A percentile compares a stretch with the other conserved stretches of the same genome.
phyloP scores from a whole-genome alignment of 2,888 invertebrate species.

The Ochropleura plecta region DNA sequence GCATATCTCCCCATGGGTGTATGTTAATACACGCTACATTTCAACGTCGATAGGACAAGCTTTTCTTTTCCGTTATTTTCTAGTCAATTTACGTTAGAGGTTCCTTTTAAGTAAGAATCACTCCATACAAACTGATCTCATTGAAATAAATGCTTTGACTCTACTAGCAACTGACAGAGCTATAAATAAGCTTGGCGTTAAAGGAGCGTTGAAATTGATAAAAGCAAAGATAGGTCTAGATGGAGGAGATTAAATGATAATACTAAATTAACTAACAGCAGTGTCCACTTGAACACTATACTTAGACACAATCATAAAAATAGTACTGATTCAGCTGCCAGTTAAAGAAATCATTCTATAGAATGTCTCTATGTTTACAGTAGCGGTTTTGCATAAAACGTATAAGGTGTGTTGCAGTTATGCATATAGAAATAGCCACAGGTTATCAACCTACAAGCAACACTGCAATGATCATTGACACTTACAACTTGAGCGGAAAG shows the following conservation, averaged over 20 bases:
- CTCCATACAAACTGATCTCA: neutral
- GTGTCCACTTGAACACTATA: too few species aligned
- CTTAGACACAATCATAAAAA: neutral
- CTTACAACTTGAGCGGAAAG: constrained; percentile 36
- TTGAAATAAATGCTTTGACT: neutral
- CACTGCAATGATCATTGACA: constrained; percentile 41
- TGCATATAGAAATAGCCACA: constrained; percentile 26
- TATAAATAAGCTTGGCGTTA: neutral
- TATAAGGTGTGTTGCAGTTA: constrained; percentile 4
- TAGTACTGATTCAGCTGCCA: neutral
- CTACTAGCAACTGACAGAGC: neutral
- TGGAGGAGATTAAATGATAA: neutral
- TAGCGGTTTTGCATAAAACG: neutral
- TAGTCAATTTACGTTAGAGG: neutral
- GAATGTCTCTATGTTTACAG: neutral
- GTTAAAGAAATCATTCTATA: neutral
- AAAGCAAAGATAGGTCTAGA: neutral
- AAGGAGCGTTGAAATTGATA: neutral
- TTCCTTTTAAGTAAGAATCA: neutral
- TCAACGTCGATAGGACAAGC: neutral
- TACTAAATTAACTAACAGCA: neutral
- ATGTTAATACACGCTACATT: neutral
- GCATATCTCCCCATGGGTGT: neutral
- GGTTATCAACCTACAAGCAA: constrained; percentile 41
- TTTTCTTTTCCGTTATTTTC: neutral